Evolutionary conservation across 2,888 invertebrate genomes (phyloP).

Genomic region (Arrhopalites spinosus): DNA sequence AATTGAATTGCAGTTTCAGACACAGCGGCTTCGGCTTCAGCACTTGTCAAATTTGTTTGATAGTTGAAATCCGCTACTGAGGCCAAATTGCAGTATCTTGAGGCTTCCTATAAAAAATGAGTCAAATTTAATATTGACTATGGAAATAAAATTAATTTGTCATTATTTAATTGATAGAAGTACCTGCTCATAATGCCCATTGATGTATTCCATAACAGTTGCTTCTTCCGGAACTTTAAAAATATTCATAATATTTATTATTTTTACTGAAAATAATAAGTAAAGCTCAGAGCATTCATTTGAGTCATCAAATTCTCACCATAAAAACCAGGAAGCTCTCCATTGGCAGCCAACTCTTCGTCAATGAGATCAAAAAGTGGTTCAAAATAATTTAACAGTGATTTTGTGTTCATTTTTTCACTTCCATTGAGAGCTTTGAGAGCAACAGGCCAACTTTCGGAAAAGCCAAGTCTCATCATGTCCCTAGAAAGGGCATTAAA

Average conservation of each 20-base stretch:
- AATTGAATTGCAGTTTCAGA: conserved; percentile 39
- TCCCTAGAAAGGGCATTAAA: conserved; percentile 1
- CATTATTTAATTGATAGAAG: no score
- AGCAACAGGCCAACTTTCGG: conserved; percentile 41
- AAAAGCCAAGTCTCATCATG: conserved; percentile 32
- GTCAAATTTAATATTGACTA: not conserved
- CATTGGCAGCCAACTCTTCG: conserved; percentile 26
- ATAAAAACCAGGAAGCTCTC: conserved; percentile 11
- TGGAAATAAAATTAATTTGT: not conserved
- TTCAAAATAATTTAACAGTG: conserved; percentile 42
- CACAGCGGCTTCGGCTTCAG: conserved; percentile 39
- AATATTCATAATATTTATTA: no score
- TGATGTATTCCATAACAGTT: no score
- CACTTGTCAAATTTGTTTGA: conserved; percentile 58
- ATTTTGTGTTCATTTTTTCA: conserved; percentile 24
- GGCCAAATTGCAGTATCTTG: conserved; percentile 58
- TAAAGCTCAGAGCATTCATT: no score
- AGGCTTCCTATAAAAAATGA: conserved; percentile 36
- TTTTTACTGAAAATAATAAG: no score
- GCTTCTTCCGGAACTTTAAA: no score
- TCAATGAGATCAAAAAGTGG: conserved; percentile 39
- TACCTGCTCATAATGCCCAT: no score
- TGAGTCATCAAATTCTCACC: no score
- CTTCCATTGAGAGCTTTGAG: conserved; percentile 33
- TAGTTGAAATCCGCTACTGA: conserved; percentile 60